A percentile compares a stretch with the other conserved stretches of the same genome.
Conservation (phyloP, 2,797 vertebrate species). For the Apodemus agrarius region DNA sequence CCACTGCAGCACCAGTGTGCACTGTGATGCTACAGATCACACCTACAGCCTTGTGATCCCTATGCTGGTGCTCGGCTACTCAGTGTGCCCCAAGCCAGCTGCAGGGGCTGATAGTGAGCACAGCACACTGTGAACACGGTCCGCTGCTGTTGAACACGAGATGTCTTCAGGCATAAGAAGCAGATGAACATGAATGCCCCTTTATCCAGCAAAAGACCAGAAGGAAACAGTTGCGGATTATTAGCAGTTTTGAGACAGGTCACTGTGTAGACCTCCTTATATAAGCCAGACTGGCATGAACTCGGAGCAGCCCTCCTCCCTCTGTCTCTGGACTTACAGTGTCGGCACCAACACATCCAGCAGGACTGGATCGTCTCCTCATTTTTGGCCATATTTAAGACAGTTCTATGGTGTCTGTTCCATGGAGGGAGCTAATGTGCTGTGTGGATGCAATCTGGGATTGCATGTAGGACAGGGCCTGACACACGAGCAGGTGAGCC, state of each 20-base stretch:
- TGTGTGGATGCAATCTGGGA: not conserved
- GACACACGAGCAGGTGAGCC: not conserved
- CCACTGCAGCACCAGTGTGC: not conserved
- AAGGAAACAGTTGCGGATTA: slow-evolving; percentile 31
- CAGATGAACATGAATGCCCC: not conserved
- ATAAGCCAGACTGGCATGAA: not conserved
- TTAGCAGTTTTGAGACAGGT: not conserved
- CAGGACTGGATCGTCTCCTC: not conserved
- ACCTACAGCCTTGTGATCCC: not conserved
- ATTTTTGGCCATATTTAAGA: not conserved
- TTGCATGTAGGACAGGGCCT: not conserved
- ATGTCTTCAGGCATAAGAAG: not conserved
- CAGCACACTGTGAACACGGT: not conserved
- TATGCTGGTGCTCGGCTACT: not conserved
- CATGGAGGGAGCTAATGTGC: not conserved
- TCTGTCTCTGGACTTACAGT: not conserved
- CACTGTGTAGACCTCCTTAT: not conserved
- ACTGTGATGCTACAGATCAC: not conserved
- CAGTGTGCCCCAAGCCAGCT: not conserved
- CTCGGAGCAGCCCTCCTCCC: not conserved
- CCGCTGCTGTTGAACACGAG: not conserved
- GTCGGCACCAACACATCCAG: not conserved
- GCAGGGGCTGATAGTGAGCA: not conserved
- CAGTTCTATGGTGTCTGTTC: not conserved
- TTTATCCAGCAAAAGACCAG: not conserved